Conservation (phyloP, 2,888 invertebrate genomes). For the Nomada fabriciana region DNA sequence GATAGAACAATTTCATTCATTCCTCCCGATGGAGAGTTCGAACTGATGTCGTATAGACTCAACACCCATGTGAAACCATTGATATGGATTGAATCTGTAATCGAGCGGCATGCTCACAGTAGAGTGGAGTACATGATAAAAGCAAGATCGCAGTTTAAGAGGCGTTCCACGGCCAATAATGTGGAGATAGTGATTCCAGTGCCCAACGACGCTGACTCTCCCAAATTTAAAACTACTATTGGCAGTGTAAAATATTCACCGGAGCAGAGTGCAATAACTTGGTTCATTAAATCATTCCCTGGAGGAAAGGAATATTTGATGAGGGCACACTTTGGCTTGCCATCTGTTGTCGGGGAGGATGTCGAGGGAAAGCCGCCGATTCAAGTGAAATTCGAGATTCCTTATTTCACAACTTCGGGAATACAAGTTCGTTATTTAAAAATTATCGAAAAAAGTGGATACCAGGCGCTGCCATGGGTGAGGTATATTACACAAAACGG, state of each 20-base stretch:
- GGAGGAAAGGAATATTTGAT: constrained; percentile 99
- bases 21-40: constrained; percentile 99
- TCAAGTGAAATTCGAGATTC: constrained; percentile 99
- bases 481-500: constrained; percentile 99
- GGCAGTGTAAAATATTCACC: constrained; percentile 99
- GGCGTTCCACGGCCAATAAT: constrained; percentile 98
- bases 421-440: constrained; percentile 98
- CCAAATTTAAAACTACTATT: constrained; percentile 98
- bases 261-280: constrained; percentile 97
- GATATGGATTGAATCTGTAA: constrained; percentile 99
- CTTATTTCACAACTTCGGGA: constrained; percentile 99
- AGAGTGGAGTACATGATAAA: constrained; percentile 99
- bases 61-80: constrained; percentile 99
- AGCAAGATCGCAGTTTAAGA: constrained; percentile 99
- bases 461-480: constrained; percentile 99
- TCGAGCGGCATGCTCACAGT: constrained; percentile 98
- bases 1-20: constrained; percentile 99
- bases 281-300: constrained; percentile 99
- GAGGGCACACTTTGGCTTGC: constrained; percentile 98
- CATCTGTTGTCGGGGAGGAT: constrained; percentile 97
- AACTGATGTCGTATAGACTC: constrained; percentile 98
- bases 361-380: constrained; percentile 98
- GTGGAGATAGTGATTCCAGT: constrained; percentile 99
- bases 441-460: constrained; percentile 99
- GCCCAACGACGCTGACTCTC: constrained; percentile 98